Percentiles rank a stretch among this genome's conserved stretches.
Conservation (phyloP, 2,888 invertebrate genomes). For the Stictocephala bisonia region DNA sequence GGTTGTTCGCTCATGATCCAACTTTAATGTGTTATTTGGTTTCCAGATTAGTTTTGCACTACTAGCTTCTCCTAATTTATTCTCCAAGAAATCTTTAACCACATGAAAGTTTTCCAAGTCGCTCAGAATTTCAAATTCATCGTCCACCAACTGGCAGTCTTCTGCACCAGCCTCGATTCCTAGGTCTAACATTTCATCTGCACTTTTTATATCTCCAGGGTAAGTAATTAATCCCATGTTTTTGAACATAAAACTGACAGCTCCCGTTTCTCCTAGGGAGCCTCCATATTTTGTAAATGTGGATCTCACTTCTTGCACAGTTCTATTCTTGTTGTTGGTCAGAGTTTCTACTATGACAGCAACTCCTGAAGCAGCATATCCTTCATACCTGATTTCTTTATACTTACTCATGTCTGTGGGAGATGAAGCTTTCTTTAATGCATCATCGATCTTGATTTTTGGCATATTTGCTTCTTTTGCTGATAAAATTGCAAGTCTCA, state of each 20-base stretch:
- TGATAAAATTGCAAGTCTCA: constrained; percentile 15
- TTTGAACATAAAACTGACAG: constrained; percentile 28
- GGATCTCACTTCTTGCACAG: constrained; percentile 12
- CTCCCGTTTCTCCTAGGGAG: constrained; percentile 21
- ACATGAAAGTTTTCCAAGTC: constrained; percentile 3
- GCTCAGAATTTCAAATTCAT: constrained; percentile 23
- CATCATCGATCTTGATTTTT: constrained; percentile 14
- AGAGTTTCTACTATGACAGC: constrained; percentile 26
- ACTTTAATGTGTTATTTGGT: neutral
- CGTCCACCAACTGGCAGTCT: constrained; percentile 23
- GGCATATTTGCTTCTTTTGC: constrained; percentile 27
- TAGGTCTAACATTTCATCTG: constrained; percentile 26
- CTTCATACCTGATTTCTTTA: constrained; percentile 23
- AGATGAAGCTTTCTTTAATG: constrained; percentile 10
- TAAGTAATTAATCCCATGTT: constrained; percentile 23
- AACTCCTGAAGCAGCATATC: constrained; percentile 21
- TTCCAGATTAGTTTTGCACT: constrained; percentile 34
- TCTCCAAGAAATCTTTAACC: constrained; percentile 21
- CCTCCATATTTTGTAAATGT: constrained; percentile 24
- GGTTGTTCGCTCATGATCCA: constrained; percentile 8
- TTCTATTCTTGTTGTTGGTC: constrained; percentile 31
- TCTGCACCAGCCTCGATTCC: constrained; percentile 13
- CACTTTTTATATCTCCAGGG: constrained; percentile 11
- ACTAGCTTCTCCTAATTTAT: constrained; percentile 13
- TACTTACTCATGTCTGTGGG: neutral